A percentile compares a stretch with the other conserved stretches of the same genome.
phyloP scores from a whole-genome alignment of 2,888 invertebrate species.

The Platycnemis pennipes region DNA sequence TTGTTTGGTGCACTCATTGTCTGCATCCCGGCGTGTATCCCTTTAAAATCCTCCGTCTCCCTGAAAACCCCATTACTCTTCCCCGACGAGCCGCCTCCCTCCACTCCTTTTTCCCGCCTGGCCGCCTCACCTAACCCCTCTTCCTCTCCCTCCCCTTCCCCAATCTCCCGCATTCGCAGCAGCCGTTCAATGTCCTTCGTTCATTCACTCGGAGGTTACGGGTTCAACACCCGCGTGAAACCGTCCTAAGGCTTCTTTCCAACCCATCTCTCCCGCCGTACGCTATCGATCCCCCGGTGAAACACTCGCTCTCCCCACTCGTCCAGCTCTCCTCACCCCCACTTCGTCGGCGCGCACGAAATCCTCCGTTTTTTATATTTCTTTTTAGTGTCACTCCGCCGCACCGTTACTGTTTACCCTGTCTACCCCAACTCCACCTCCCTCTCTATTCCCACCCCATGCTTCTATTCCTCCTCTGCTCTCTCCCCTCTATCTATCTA shows the following conservation, averaged over 20 bases:
- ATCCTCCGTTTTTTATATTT: constrained; percentile 19
- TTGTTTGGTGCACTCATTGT: not conserved
- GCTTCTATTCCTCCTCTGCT: not conserved
- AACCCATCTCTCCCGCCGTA: constrained; percentile 21
- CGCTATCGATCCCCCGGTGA: not conserved
- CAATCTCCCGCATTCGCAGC: not conserved
- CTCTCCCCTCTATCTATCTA: not conserved
- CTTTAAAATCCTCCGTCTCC: constrained; percentile 21
- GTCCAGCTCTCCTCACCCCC: not conserved
- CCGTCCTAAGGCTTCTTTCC: constrained; percentile 34
- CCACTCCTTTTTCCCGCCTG: not conserved
- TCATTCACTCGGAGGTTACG: constrained; percentile 65
- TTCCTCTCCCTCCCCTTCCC: not conserved
- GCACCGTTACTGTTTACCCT: constrained; percentile 20
- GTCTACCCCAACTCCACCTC: not conserved
- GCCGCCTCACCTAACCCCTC: not conserved
- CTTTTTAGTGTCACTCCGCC: not conserved
- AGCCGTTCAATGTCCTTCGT: constrained; percentile 67
- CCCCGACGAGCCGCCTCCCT: not conserved
- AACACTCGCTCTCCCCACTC: not conserved
- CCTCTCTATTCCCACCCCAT: not conserved
- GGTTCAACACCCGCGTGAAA: constrained; percentile 61
- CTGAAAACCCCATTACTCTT: constrained; percentile 7
- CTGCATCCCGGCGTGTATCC: not conserved
- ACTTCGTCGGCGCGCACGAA: constrained; percentile 48